phyloP scores from a whole-genome alignment of 2,888 invertebrate species.

The Hipparchia sbordonii region DNA sequence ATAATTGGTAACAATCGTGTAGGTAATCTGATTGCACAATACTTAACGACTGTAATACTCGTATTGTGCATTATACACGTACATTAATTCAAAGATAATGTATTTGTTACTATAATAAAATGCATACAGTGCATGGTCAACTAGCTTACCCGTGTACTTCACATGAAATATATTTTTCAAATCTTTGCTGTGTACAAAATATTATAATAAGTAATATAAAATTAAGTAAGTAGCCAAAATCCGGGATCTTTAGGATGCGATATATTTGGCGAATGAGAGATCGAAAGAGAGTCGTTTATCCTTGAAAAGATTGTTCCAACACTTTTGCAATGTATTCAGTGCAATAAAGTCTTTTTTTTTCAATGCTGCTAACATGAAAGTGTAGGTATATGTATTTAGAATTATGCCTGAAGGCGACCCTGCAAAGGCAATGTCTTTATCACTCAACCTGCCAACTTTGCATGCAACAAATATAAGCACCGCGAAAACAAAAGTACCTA shows the following conservation, averaged over 20 bases:
- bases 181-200: neutral
- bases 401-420: neutral
- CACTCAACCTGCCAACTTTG: neutral
- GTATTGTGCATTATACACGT: neutral
- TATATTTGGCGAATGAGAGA: too few species aligned
- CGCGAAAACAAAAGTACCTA: conserved; percentile 14
- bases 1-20: too few species aligned
- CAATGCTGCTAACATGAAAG: too few species aligned
- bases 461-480: neutral
- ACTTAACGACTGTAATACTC: neutral
- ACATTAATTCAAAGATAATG: neutral
- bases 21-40: too few species aligned
- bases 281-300: too few species aligned
- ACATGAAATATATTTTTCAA: neutral
- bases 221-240: too few species aligned
- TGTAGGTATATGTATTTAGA: too few species aligned
- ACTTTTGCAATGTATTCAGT: too few species aligned
- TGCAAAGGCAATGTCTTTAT: neutral
- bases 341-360: too few species aligned
- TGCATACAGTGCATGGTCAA: neutral
- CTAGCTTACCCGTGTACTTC: neutral
- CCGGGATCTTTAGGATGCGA: too few species aligned
- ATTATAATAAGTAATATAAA: neutral
- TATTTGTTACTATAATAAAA: neutral
- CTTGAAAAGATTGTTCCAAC: too few species aligned